phyloP scores from a whole-genome alignment of 2,888 invertebrate genomes.

The Mystacides longicornis region DNA sequence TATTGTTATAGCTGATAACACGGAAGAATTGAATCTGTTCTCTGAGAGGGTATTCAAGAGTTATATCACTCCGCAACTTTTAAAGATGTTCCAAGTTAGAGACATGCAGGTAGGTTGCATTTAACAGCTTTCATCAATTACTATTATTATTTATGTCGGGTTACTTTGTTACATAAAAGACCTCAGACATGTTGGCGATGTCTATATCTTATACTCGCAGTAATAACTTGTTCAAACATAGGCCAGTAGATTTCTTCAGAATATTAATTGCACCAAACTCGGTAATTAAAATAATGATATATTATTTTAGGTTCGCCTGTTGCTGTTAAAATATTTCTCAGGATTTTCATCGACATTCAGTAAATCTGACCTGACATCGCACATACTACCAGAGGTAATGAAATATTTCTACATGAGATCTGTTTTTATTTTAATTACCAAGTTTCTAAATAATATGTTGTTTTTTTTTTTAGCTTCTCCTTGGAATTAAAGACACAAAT shows the following conservation, averaged over 20 bases:
- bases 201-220: no score
- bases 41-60: conserved; percentile 60
- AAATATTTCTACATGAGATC: background rate
- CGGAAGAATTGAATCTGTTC: conserved; percentile 52
- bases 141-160: no score
- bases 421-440: background rate
- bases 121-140: no score
- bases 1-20: conserved; percentile 28
- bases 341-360: conserved; percentile 69
- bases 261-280: no score
- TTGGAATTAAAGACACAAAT: conserved; percentile 82
- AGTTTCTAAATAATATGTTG: background rate
- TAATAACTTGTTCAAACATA: no score
- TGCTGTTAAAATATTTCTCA: conserved; percentile 71
- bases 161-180: no score
- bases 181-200: no score
- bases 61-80: conserved; percentile 66
- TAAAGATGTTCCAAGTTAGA: conserved; percentile 76
- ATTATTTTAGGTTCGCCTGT: conserved; percentile 53
- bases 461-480: conserved; percentile 54
- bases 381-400: conserved; percentile 75
- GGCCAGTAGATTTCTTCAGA: no score
- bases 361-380: conserved; percentile 64
- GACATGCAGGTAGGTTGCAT: conserved; percentile 70
- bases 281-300: no score